A percentile compares a stretch with the other conserved stretches of the same genome.
These are phyloP conservation scores for Cetoscarus ocellatus DNA, from an alignment of 2,797 vertebrate genomes.

Conservation along the genomic window DNA sequence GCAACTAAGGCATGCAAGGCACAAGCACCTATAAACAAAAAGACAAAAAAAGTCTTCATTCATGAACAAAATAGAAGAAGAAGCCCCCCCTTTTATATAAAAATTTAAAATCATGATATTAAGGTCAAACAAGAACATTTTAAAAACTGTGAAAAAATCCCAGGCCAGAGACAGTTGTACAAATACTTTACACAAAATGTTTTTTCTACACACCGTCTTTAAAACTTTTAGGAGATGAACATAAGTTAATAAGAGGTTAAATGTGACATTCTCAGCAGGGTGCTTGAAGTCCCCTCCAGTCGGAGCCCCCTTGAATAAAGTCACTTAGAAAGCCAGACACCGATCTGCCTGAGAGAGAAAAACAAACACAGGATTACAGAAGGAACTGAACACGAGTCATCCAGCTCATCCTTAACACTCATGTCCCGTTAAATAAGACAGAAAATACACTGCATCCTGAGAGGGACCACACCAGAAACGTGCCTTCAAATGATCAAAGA, in stretches of 20 bases:
- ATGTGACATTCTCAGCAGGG: conserved; percentile 89
- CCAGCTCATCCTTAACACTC: no score
- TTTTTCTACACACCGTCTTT: conserved; percentile 85
- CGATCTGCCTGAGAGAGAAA: conserved; percentile 52
- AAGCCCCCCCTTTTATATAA: conserved; percentile 64
- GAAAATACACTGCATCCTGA: no score
- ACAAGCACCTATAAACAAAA: conserved; percentile 79
- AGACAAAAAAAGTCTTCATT: conserved; percentile 57
- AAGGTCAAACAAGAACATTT: conserved; percentile 76
- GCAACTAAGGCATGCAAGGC: conserved; percentile 89
- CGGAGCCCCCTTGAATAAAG: conserved; percentile 63
- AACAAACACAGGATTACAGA: conserved; percentile 3
- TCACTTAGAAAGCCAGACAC: conserved; percentile 54
- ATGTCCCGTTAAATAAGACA: no score
- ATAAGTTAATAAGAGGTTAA: conserved; percentile 95
- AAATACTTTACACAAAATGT: conserved; percentile 90
- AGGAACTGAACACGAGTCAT: neutral
- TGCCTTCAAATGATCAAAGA: no score
- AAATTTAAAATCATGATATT: conserved; percentile 68
- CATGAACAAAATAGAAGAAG: conserved; percentile 53
- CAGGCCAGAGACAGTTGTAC: conserved; percentile 92
- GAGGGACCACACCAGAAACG: no score
- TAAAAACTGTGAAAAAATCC: conserved; percentile 82
- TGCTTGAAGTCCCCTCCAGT: conserved; percentile 79
- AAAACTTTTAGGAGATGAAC: conserved; percentile 91